These are phyloP conservation scores for Caenorhabditis japonica DNA, from an alignment of 2,888 invertebrate species.

Conservation along the genomic window DNA sequence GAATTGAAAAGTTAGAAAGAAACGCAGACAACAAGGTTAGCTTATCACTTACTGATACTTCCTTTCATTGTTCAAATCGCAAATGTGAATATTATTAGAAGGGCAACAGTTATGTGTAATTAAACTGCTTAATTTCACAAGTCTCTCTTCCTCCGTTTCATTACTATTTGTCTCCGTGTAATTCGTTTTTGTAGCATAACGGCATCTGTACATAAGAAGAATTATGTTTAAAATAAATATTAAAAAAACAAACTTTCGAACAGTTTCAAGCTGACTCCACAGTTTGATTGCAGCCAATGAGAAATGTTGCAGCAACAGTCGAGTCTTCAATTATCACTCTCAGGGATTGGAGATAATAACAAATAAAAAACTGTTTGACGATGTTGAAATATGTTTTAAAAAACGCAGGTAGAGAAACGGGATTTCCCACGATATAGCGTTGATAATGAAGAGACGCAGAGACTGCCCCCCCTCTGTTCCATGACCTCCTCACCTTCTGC, in stretches of 20 bases:
- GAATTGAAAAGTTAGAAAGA: too few species aligned
- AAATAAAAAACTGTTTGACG: too few species aligned
- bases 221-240: constrained; percentile 8
- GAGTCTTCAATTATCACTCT: constrained; percentile 63
- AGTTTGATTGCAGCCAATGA: constrained; percentile 74
- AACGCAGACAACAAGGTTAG: too few species aligned
- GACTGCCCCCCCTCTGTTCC: too few species aligned
- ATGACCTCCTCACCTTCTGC: too few species aligned
- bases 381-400: too few species aligned
- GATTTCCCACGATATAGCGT: too few species aligned
- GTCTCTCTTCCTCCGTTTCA: constrained; percentile 50
- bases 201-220: constrained; percentile 41
- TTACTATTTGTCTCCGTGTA: constrained; percentile 20
- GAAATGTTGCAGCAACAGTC: constrained; percentile 75
- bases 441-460: too few species aligned
- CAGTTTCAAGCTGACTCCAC: constrained; percentile 60
- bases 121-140: constrained; percentile 26
- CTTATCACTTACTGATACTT: constrained; percentile 37
- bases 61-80: constrained; percentile 57
- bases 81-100: constrained; percentile 53
- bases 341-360: too few species aligned
- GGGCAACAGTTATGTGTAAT: constrained; percentile 53
- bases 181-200: constrained; percentile 37
- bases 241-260: constrained; percentile 26
- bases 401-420: too few species aligned